A percentile compares a stretch with the other conserved stretches of the same genome.
phyloP scores from a whole-genome alignment of 2,888 invertebrate genomes.

The Schizotus pectinicornis region DNA sequence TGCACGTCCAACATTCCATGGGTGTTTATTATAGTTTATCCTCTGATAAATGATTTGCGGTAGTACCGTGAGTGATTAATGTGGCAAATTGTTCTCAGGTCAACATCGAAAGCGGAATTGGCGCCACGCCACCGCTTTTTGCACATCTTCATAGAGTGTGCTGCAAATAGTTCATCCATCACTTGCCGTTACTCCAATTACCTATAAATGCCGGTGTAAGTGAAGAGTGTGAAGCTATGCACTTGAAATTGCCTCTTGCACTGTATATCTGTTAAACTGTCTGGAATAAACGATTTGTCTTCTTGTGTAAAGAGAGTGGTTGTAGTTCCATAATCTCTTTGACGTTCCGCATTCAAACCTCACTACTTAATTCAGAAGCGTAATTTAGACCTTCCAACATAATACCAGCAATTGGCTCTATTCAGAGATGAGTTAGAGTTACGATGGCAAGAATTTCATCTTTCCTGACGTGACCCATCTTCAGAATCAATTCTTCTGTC shows the following conservation, averaged over 20 bases:
- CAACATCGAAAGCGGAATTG: conserved; percentile 18
- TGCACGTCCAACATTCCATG: conserved; percentile 11
- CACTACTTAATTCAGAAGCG: too few relatives aligned
- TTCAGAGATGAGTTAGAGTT: too few relatives aligned
- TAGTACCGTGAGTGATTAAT: conserved; percentile 23
- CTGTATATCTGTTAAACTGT: conserved; percentile 25
- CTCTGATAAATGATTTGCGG: conserved; percentile 16
- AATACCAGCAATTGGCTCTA: too few relatives aligned
- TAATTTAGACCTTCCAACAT: too few relatives aligned
- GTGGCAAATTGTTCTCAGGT: conserved; percentile 27
- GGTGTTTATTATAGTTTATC: conserved; percentile 12
- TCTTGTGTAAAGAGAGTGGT: background rate
- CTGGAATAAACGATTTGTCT: conserved; percentile 24
- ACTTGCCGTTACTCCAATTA: conserved; percentile 31
- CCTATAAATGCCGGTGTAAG: conserved; percentile 20
- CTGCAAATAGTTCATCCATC: conserved; percentile 28
- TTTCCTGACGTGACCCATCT: too few relatives aligned
- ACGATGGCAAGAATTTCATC: too few relatives aligned
- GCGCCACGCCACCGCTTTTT: conserved; percentile 14
- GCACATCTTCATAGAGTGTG: conserved; percentile 24
- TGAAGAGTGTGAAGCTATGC: conserved; percentile 27
- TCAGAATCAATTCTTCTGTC: too few relatives aligned
- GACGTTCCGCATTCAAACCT: too few relatives aligned
- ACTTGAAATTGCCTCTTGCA: conserved; percentile 21
- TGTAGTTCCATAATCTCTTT: too few relatives aligned